Conservation (phyloP, 2,113 vertebrate genomes). For the Erythrocebus patas region DNA sequence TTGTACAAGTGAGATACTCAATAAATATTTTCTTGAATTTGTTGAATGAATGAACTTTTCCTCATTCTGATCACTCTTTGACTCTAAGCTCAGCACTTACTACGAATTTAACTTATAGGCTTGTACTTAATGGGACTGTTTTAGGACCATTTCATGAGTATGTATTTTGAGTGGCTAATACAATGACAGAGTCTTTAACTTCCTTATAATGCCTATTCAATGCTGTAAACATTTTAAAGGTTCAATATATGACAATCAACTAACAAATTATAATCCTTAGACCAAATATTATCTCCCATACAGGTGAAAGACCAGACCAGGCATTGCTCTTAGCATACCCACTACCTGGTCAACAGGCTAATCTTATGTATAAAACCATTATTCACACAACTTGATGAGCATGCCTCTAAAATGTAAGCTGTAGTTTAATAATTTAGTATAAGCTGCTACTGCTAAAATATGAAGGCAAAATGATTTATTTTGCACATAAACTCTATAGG, state of each 20-base stretch:
- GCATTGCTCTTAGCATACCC: not conserved
- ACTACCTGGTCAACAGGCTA: not conserved
- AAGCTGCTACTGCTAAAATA: not conserved
- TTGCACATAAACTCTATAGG: not conserved
- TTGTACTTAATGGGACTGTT: not conserved
- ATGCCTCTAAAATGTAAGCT: not conserved
- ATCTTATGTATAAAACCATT: not conserved
- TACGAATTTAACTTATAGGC: not conserved
- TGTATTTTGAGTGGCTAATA: not conserved
- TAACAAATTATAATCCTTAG: not conserved
- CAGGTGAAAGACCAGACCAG: not conserved
- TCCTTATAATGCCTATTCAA: not conserved
- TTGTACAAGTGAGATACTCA: not conserved
- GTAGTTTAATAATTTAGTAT: not conserved
- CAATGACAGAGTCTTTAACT: not conserved
- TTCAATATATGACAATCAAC: not conserved
- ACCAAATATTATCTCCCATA: not conserved
- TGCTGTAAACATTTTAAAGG: not conserved
- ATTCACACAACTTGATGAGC: not conserved
- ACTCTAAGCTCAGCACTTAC: not conserved
- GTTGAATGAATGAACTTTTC: not conserved
- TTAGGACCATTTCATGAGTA: constrained; percentile 35
- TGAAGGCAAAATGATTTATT: not conserved
- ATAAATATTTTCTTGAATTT: constrained; percentile 2
- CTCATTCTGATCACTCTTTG: not conserved